phyloP scores from a whole-genome alignment of 2,888 invertebrate genomes.

The Nymphalis c-album region DNA sequence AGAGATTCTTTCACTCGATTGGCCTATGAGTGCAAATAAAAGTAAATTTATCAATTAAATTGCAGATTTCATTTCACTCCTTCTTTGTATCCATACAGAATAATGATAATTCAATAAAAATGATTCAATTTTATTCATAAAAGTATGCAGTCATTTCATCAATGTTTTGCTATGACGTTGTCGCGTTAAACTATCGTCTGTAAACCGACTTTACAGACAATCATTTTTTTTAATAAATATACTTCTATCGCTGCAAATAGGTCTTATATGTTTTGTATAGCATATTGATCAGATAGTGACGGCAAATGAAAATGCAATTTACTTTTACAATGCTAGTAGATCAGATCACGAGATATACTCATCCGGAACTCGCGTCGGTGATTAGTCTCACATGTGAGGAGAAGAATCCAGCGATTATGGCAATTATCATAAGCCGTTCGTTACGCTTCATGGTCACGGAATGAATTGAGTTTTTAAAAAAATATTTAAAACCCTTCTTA shows the following conservation, averaged over 20 bases:
- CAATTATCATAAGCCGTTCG: conserved; percentile 59
- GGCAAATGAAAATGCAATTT: conserved; percentile 51
- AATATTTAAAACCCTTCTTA: conserved; percentile 27
- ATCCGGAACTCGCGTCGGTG: conserved; percentile 62
- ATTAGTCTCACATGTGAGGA: conserved; percentile 66
- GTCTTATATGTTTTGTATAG: conserved; percentile 4
- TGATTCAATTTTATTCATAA: too few relatives aligned
- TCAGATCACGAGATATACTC: conserved; percentile 59
- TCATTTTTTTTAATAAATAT: too few relatives aligned
- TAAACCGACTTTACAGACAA: too few relatives aligned
- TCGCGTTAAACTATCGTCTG: too few relatives aligned
- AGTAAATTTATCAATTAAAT: too few relatives aligned
- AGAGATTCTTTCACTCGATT: too few relatives aligned
- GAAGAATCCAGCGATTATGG: conserved; percentile 63
- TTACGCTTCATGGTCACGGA: conserved; percentile 66
- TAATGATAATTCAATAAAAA: too few relatives aligned
- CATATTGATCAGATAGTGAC: conserved; percentile 37
- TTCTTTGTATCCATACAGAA: too few relatives aligned
- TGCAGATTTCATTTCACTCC: too few relatives aligned
- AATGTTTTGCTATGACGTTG: too few relatives aligned
- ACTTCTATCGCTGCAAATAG: neutral
- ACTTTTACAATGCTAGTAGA: conserved; percentile 61
- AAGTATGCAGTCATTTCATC: too few relatives aligned
- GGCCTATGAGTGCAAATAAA: too few relatives aligned
- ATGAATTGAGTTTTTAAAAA: conserved; percentile 36